Base-by-base conservation (phyloP, 1,140 invertebrate genomes). In the Rhynchophorus ferrugineus region DNA sequence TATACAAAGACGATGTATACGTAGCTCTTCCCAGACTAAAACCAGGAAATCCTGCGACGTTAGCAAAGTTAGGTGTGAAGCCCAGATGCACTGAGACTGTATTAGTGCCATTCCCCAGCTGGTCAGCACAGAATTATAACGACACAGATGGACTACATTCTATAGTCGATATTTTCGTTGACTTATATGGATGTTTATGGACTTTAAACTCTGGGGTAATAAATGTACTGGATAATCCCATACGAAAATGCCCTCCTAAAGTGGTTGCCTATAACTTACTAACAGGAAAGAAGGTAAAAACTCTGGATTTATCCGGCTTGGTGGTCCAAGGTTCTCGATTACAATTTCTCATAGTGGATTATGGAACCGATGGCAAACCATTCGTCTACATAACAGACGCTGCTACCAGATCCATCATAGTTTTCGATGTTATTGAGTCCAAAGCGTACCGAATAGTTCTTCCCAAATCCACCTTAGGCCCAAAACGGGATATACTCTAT, bases 371-470 rank as follows among this genome's bases (percentile, higher is more conserved):
- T 49, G 76, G 73, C 1, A 65, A 71, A 0, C 66, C 68, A 6
- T 79, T 75, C 50, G 64, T 80, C 8, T 83, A 82, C 57, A 71
- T 83, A 1, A 77, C 75, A 17, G 82, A 84, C 67, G 80, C 80
- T 1, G 78, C 77, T 1, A 72, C 74, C 9, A 66, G 78, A 13
- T 75, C 80, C 0, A 78, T 84, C 18, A 66, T 83, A 7, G 81
- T 83, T 0, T 82, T 77, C 52, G 80, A 84, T 57, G 73, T 82
- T 1, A 71, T 70, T 16, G 72, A 70, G 2, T 71, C 71, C 57
- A 73, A 69, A 9, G 79, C 80, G 3, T 81, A 76, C 49, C 68
- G 78, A 21, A 74, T 82, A 0, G 69, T 79, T 1, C 59, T 82
- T 3, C 80, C 81, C 0, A 72, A 75, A 48, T 73, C 69, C 0